phyloP scores from a whole-genome alignment of 1,140 invertebrate species.

The Drosophila kepulauana region DNA sequence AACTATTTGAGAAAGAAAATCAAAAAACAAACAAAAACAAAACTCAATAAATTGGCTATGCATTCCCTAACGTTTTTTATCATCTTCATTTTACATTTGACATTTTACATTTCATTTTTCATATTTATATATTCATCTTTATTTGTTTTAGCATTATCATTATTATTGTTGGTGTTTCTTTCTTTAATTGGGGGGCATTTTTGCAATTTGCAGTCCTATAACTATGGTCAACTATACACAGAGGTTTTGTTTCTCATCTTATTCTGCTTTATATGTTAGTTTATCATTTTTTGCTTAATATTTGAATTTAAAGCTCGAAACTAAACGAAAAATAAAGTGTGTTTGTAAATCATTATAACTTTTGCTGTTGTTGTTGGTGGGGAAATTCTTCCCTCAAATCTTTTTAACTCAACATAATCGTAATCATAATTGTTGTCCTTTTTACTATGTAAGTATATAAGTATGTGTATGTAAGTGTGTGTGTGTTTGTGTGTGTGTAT shows the following conservation, averaged over 20 bases:
- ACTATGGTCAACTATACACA: constrained; percentile 43
- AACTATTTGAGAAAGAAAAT: constrained; percentile 6
- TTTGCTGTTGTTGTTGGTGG: neutral
- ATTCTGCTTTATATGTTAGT: constrained; percentile 13
- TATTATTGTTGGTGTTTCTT: constrained; percentile 35
- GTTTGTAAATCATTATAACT: constrained; percentile 5
- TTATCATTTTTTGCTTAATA: constrained; percentile 19
- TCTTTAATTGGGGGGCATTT: constrained; percentile 16
- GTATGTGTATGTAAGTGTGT: constrained; percentile 19
- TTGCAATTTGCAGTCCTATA: constrained; percentile 23
- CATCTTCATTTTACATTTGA: constrained; percentile 33
- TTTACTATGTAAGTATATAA: constrained; percentile 30
- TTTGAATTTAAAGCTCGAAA: constrained; percentile 38
- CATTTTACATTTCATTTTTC: constrained; percentile 6
- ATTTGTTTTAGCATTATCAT: constrained; percentile 32
- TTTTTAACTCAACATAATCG: constrained; percentile 10
- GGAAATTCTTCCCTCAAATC: neutral
- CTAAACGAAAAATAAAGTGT: neutral
- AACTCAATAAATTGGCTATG: constrained; percentile 41
- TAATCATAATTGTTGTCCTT: constrained; percentile 27
- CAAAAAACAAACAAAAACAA: constrained; percentile 13
- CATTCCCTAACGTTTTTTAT: neutral
- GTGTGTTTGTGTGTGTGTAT: constrained; percentile 35
- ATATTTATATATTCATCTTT: constrained; percentile 39
- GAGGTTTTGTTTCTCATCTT: constrained; percentile 17